Conservation (phyloP, 2,797 vertebrate species). For the Nothura maculosa region DNA sequence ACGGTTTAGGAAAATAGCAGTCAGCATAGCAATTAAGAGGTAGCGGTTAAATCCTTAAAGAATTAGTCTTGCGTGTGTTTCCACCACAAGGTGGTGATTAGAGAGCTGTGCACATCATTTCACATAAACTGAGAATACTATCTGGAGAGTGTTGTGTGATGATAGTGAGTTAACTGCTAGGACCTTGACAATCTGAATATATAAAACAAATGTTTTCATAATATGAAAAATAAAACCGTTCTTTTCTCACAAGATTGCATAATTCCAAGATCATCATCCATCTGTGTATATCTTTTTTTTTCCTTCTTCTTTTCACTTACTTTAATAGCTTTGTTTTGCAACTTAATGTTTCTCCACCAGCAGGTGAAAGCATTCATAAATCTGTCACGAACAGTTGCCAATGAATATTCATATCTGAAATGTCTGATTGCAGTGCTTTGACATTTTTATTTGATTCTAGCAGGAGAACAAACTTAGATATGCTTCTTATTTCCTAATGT, state of each 20-base stretch:
- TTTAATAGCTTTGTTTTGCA: conserved; percentile 85
- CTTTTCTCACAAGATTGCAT: conserved; percentile 71
- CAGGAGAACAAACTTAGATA: conserved; percentile 74
- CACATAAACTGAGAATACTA: background rate
- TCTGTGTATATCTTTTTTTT: conserved; percentile 80
- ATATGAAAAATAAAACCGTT: conserved; percentile 75
- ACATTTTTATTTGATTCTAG: conserved; percentile 85
- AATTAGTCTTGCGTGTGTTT: conserved; percentile 34
- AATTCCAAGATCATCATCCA: conserved; percentile 80
- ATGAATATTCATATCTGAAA: conserved; percentile 88
- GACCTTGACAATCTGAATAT: conserved; percentile 66
- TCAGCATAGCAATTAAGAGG: background rate
- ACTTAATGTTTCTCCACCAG: conserved; percentile 84
- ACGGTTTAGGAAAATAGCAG: background rate
- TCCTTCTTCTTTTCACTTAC: conserved; percentile 79
- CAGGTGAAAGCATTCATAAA: conserved; percentile 89
- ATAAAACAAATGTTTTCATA: conserved; percentile 80
- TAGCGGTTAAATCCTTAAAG: conserved; percentile 5
- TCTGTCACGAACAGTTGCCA: conserved; percentile 87
- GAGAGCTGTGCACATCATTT: conserved; percentile 26
- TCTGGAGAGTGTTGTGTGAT: background rate
- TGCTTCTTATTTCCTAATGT: conserved; percentile 77
- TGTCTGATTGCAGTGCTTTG: conserved; percentile 84
- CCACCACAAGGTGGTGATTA: conserved; percentile 51
- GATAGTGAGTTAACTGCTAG: conserved; percentile 62